Conservation (phyloP, 2,888 invertebrate genomes). For the Sphecodes monilicornis region DNA sequence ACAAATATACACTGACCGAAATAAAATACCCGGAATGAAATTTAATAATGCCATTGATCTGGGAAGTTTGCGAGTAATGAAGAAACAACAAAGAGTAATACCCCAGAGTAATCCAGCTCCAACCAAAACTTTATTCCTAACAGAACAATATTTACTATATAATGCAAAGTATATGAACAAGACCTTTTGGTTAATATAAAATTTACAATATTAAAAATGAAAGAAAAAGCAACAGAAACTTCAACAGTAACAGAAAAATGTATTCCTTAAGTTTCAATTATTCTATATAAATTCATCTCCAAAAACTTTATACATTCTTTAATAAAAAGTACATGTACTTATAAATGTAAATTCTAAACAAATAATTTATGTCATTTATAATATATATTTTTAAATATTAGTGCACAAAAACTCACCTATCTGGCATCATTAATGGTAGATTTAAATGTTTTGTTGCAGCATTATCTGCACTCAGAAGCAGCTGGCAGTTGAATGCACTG, state of each 20-base stretch:
- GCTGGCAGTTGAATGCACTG: slow-evolving; percentile 73
- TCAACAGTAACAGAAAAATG: neutral
- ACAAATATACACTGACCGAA: slow-evolving; percentile 69
- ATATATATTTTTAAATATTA: slow-evolving; percentile 3
- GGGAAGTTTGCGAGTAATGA: slow-evolving; percentile 69
- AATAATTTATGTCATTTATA: slow-evolving; percentile 5
- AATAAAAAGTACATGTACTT: neutral
- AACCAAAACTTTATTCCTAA: slow-evolving; percentile 73
- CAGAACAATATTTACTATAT: slow-evolving; percentile 42
- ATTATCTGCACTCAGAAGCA: slow-evolving; percentile 72
- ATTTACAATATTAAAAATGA: neutral
- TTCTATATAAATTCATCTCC: slow-evolving; percentile 29
- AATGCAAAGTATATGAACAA: neutral
- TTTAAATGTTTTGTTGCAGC: slow-evolving; percentile 55
- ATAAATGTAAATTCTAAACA: neutral
- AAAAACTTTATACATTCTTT: neutral
- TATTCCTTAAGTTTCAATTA: neutral
- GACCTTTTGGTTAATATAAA: neutral
- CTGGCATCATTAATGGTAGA: slow-evolving; percentile 71
- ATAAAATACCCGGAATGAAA: slow-evolving; percentile 69
- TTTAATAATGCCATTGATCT: slow-evolving; percentile 63
- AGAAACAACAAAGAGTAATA: slow-evolving; percentile 71
- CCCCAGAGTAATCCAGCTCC: slow-evolving; percentile 72
- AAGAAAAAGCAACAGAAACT: neutral
- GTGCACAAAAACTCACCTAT: slow-evolving; percentile 71